Evolutionary conservation across 2,888 invertebrate species (phyloP).

Genomic region (Aphidius colemani): DNA sequence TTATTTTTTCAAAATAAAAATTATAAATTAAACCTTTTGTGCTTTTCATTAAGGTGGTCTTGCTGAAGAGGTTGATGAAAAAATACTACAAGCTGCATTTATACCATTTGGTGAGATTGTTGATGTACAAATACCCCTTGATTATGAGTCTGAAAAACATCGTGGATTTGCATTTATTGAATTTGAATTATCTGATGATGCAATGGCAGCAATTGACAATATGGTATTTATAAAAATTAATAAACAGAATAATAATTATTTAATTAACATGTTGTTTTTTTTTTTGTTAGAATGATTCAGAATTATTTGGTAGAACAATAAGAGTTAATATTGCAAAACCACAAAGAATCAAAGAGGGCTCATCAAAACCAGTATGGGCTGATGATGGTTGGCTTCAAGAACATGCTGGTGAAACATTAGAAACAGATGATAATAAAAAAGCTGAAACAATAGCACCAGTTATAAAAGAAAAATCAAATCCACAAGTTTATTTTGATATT

Average conservation of each 20-base stretch:
- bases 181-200: slow-evolving; percentile 96
- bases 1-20: background rate
- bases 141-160: slow-evolving; percentile 96
- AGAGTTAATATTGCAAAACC: slow-evolving; percentile 97
- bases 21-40: background rate
- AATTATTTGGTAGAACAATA: slow-evolving; percentile 94
- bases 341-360: slow-evolving; percentile 94
- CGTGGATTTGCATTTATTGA: slow-evolving; percentile 99
- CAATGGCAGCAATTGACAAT: slow-evolving; percentile 98
- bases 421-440: slow-evolving; percentile 61
- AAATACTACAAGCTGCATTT: slow-evolving; percentile 93
- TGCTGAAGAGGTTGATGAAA: slow-evolving; percentile 95
- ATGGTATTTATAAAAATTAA: slow-evolving; percentile 72
- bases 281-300: slow-evolving; percentile 85
- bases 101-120: slow-evolving; percentile 98
- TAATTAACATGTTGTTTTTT: background rate
- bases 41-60: slow-evolving; percentile 68
- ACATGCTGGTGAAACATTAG: slow-evolving; percentile 89
- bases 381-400: slow-evolving; percentile 98
- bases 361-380: slow-evolving; percentile 94
- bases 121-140: slow-evolving; percentile 97
- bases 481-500: slow-evolving; percentile 95
- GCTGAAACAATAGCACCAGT: slow-evolving; percentile 42
- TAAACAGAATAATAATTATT: background rate
- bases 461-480: slow-evolving; percentile 68